Evolutionary conservation across 2,888 invertebrate genomes (phyloP).

Genomic region (Eristalis intricaria): DNA sequence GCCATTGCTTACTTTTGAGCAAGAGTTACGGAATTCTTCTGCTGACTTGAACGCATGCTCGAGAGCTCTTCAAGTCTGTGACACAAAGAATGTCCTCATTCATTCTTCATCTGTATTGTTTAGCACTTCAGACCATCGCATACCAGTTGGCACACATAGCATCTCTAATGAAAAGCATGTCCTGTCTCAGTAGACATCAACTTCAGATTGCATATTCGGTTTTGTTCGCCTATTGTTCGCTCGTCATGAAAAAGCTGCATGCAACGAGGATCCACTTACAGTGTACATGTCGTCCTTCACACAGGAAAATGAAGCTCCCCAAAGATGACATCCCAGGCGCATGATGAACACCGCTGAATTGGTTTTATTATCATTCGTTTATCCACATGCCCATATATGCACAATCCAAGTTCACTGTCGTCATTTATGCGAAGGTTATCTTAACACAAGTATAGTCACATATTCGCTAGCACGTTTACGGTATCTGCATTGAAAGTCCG

Average conservation of each 20-base stretch:
- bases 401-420: conserved; percentile 46
- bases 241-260: conserved; percentile 22
- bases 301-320: conserved; percentile 1
- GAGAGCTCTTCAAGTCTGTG: not conserved
- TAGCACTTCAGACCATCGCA: conserved; percentile 18
- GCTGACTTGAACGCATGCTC: not conserved
- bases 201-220: conserved; percentile 14
- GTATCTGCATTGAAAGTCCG: conserved; percentile 16
- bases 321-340: not conserved
- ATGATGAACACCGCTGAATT: conserved; percentile 29
- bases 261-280: conserved; percentile 38
- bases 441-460: conserved; percentile 5
- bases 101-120: not conserved
- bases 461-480: not conserved
- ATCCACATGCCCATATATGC: not conserved
- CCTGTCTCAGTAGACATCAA: not conserved
- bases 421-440: conserved; percentile 23
- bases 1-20: not conserved
- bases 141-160: conserved; percentile 35
- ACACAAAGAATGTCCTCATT: not conserved
- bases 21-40: not conserved
- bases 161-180: conserved; percentile 50
- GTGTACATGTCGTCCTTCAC: conserved; percentile 45
- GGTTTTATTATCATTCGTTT: conserved; percentile 33
- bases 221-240: conserved; percentile 1